Evolutionary conservation across 2,113 vertebrate species (phyloP).

Genomic region (Neofelis nebulosa): DNA sequence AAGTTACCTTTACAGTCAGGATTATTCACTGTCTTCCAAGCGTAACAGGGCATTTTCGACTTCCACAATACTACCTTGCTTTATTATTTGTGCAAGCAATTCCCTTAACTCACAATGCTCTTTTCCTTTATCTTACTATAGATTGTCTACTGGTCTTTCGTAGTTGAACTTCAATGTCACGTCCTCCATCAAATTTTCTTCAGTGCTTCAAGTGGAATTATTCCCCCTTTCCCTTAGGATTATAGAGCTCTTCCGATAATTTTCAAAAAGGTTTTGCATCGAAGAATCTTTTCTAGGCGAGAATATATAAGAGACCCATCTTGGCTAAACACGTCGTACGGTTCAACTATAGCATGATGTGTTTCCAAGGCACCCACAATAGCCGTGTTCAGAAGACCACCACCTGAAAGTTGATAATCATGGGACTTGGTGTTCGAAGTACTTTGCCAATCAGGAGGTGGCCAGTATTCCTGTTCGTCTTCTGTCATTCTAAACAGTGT

Average conservation of each 20-base stretch:
- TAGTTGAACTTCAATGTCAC: not conserved
- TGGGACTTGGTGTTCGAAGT: not conserved
- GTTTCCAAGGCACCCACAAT: not conserved
- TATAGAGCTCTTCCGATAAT: not conserved
- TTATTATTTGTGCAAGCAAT: not conserved
- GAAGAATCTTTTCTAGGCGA: not conserved
- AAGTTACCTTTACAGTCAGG: not conserved
- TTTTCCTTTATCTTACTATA: not conserved
- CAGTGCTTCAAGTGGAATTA: not conserved
- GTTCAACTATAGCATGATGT: not conserved
- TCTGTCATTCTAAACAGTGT: not conserved
- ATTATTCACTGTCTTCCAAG: not conserved
- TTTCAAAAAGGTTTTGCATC: not conserved
- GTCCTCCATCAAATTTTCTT: not conserved
- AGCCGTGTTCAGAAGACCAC: not conserved
- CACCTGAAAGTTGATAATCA: not conserved
- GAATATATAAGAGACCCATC: not conserved
- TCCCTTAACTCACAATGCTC: not conserved
- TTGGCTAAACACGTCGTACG: not conserved
- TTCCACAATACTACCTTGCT: not conserved
- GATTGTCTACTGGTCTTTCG: not conserved
- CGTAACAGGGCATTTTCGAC: not conserved
- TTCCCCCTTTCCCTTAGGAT: not conserved
- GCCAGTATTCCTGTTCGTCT: not conserved
- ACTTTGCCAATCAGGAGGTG: not conserved